Percentiles rank a stretch among this genome's conserved stretches.
Conservation (phyloP, 2,113 vertebrate genomes). For the Mustela lutreola region DNA sequence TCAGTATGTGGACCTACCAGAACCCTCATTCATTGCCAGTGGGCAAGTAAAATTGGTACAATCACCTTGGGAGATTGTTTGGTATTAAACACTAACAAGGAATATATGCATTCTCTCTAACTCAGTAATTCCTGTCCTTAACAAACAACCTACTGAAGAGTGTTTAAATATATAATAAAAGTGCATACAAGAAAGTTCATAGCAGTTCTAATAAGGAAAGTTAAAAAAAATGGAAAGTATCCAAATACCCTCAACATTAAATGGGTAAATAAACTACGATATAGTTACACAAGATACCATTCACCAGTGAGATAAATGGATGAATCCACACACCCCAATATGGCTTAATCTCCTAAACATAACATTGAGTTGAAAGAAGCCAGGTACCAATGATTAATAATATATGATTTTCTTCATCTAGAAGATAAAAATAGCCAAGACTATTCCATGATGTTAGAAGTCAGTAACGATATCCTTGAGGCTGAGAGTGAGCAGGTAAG, state of each 20-base stretch:
- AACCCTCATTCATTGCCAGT: neutral
- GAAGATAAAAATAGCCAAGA: neutral
- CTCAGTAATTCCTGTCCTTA: neutral
- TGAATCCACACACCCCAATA: neutral
- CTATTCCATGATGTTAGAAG: neutral
- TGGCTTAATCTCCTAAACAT: neutral
- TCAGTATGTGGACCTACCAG: neutral
- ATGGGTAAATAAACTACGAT: neutral
- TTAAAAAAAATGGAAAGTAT: neutral
- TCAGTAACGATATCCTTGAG: neutral
- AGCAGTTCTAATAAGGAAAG: neutral
- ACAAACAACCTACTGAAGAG: neutral
- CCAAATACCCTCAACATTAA: neutral
- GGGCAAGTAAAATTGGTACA: neutral
- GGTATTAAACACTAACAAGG: neutral
- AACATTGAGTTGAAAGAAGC: neutral
- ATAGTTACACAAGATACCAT: neutral
- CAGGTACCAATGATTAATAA: neutral
- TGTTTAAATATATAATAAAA: neutral
- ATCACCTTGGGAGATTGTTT: neutral
- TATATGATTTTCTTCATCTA: neutral
- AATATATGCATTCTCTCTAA: neutral
- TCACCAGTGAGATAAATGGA: neutral
- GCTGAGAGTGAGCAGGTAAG: neutral
- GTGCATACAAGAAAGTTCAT: neutral